Evolutionary conservation across 2,113 vertebrate genomes (phyloP), one percentile per base, ranked within the genome.

Genomic region (Ranitomeya variabilis): DNA sequence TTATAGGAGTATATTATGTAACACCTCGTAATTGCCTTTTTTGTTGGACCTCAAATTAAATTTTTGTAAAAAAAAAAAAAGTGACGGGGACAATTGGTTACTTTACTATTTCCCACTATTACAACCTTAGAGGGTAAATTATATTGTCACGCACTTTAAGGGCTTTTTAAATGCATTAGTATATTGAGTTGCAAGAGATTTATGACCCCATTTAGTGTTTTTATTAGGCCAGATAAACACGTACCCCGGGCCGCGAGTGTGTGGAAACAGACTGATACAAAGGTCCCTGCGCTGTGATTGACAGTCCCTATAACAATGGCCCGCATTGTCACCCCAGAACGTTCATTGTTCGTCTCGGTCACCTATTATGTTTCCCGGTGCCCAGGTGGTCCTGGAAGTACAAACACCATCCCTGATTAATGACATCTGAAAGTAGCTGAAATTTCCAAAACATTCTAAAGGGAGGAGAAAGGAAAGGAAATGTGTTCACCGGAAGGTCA

Each of bases 221-320:
- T 94, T 91, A 94, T 94, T 94, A 90, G 93, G 90, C 92, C 94
- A 93, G 94, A 94, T 94, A 96, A 97, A 96, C 92, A 94, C 92
- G 92, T 93, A 91, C 64, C 73, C 84, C 51, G 90, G 91, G 90
- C 89, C 89, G 90, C 51, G 85, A 89, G 90, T 91, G 88, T 87
- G 86, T 37, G 83, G 90, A 92, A 90, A 90, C 79, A 87, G 18
- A 64, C 69, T 85, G 8, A 89, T 1, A 21, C 10, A 80, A 52
- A 84, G 80, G 26, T 86, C 4, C 26, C 86, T 0, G n/a, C 52
- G 18, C 52, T 83, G 54, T 92, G 93, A 93, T 14, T 90, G 94
- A 93, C 92, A 91, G 69, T 77, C 91, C 88, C 86, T 54, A 45
- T 60, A 92, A 93, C 92, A 93, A 94, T 54, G 87, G 81, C 83